Evolutionary conservation across 2,113 vertebrate species (phyloP).

Genomic region (Sebastes schlegelii): DNA sequence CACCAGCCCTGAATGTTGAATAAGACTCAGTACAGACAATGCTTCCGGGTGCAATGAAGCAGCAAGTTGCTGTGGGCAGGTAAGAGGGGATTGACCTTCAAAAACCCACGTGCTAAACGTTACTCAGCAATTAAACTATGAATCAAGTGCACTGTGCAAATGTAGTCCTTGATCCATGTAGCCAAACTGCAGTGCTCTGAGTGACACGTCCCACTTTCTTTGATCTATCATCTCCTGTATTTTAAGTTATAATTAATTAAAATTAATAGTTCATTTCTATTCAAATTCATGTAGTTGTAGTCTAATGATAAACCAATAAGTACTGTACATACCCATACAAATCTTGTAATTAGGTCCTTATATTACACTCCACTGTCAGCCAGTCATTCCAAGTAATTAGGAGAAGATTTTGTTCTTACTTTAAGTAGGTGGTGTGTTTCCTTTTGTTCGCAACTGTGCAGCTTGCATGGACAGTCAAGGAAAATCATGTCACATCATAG

Average conservation of each 20-base stretch:
- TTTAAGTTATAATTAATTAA: neutral
- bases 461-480: neutral
- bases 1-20: neutral
- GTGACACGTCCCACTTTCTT: neutral
- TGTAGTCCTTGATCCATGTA: neutral
- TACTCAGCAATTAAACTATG: neutral
- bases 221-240: neutral
- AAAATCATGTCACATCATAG: neutral
- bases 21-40: neutral
- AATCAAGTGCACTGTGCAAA: conserved; percentile 12
- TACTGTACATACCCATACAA: neutral
- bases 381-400: neutral
- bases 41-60: conserved; percentile 17
- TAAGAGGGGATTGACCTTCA: neutral
- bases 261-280: neutral
- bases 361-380: neutral
- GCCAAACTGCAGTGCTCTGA: neutral
- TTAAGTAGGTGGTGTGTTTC: neutral
- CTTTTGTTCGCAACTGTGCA: neutral
- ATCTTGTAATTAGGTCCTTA: neutral
- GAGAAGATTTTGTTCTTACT: neutral
- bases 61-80: neutral
- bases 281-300: neutral
- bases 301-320: neutral
- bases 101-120: neutral